phyloP scores from a whole-genome alignment of 2,797 vertebrate genomes.

The Notolepis coatsorum region DNA sequence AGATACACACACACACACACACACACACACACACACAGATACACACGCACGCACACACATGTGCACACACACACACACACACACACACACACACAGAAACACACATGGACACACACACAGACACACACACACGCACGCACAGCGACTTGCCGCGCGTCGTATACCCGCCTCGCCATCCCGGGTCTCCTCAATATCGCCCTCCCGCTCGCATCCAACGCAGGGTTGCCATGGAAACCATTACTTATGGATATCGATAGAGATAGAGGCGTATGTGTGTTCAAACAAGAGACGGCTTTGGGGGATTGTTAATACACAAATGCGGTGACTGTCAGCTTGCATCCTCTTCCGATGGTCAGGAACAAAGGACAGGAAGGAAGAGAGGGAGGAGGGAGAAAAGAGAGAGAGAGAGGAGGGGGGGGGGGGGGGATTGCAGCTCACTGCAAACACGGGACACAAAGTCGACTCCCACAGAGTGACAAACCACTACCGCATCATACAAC shows the following conservation, averaged over 20 bases:
- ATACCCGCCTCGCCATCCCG: not conserved
- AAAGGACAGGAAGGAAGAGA: not conserved
- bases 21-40: conserved; percentile 1
- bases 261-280: conserved; percentile 37
- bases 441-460: not conserved
- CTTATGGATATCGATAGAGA: conserved; percentile 48
- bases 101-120: no score
- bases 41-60: no score
- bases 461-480: conserved; percentile 1
- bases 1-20: conserved; percentile 5
- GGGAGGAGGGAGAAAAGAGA: not conserved
- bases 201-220: conserved; percentile 20
- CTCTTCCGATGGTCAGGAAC: conserved; percentile 32
- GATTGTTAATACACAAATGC: conserved; percentile 46
- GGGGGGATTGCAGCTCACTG: not conserved
- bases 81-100: not conserved
- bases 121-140: conserved; percentile 1
- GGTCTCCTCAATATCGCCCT: conserved; percentile 17
- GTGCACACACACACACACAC: conserved; percentile 2
- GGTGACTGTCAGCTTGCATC: conserved; percentile 54
- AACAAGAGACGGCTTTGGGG: conserved; percentile 47
- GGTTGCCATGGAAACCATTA: conserved; percentile 56
- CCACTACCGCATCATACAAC: not conserved
- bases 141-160: not conserved
- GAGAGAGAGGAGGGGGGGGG: not conserved